Conservation (phyloP, 2,888 invertebrate species). For the Norana najaformis region DNA sequence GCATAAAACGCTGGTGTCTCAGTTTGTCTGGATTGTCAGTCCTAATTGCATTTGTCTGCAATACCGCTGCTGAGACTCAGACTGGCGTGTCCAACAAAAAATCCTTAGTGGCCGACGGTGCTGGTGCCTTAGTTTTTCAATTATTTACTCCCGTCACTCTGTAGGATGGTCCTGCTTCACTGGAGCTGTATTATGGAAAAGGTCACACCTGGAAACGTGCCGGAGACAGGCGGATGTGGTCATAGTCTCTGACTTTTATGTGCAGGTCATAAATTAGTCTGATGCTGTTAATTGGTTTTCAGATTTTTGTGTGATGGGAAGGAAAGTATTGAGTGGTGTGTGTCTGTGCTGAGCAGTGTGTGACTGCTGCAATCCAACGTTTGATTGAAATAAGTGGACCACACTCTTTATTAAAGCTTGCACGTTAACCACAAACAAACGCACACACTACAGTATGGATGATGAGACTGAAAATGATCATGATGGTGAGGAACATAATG, state of each 20-base stretch:
- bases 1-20: background rate
- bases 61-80: background rate
- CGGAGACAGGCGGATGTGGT: background rate
- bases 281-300: slow-evolving; percentile 8
- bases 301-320: background rate
- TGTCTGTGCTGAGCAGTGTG: background rate
- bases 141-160: background rate
- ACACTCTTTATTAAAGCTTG: slow-evolving; percentile 2
- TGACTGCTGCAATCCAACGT: background rate
- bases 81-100: background rate
- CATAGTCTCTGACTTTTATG: background rate
- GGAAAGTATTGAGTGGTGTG: background rate
- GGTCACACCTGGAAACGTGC: slow-evolving; percentile 13
- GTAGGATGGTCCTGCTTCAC: background rate
- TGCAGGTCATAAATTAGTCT: slow-evolving; percentile 7
- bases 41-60: background rate
- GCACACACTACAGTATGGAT: background rate
- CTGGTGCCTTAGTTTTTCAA: background rate
- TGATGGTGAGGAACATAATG: background rate
- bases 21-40: background rate
- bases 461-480: background rate
- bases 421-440: background rate
- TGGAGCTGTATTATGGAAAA: background rate
- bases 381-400: background rate
- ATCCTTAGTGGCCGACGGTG: background rate